These are phyloP conservation scores for Streblospio benedicti DNA, from an alignment of 1,140 invertebrate species.

Conservation along the genomic window DNA sequence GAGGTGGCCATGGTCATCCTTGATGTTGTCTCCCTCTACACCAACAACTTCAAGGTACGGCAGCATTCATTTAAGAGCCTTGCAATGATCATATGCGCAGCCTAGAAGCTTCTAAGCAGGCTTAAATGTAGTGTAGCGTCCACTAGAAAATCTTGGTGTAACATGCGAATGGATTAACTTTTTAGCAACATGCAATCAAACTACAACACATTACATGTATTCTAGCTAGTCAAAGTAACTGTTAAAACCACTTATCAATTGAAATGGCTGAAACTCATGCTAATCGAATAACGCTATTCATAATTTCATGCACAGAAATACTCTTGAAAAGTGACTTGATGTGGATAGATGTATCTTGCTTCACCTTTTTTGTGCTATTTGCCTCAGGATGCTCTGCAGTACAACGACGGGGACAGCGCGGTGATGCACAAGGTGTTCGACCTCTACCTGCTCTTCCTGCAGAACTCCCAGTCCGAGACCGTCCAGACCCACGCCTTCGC, in stretches of 20 bases:
- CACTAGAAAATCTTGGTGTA: too few relatives aligned
- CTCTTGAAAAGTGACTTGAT: neutral
- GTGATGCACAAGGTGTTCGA: conserved; percentile 69
- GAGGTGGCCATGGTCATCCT: conserved; percentile 80
- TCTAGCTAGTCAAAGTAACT: too few relatives aligned
- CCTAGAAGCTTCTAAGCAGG: too few relatives aligned
- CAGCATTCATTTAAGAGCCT: neutral
- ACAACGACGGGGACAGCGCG: conserved; percentile 62
- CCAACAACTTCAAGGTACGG: conserved; percentile 62
- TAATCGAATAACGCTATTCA: too few relatives aligned
- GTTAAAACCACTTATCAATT: too few relatives aligned
- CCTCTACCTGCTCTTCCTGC: conserved; percentile 75
- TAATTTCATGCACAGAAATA: neutral
- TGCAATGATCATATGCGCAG: neutral
- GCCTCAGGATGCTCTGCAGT: conserved; percentile 53
- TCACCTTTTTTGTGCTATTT: neutral
- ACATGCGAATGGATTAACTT: too few relatives aligned
- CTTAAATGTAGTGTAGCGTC: too few relatives aligned
- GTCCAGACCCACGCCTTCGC: conserved; percentile 85
- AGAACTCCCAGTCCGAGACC: conserved; percentile 79
- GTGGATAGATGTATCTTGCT: neutral
- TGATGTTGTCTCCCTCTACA: conserved; percentile 76
- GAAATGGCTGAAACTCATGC: too few relatives aligned
- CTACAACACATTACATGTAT: too few relatives aligned
- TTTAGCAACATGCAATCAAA: too few relatives aligned